Conservation (phyloP, 2,113 vertebrate genomes). For the Tetrao urogallus region DNA sequence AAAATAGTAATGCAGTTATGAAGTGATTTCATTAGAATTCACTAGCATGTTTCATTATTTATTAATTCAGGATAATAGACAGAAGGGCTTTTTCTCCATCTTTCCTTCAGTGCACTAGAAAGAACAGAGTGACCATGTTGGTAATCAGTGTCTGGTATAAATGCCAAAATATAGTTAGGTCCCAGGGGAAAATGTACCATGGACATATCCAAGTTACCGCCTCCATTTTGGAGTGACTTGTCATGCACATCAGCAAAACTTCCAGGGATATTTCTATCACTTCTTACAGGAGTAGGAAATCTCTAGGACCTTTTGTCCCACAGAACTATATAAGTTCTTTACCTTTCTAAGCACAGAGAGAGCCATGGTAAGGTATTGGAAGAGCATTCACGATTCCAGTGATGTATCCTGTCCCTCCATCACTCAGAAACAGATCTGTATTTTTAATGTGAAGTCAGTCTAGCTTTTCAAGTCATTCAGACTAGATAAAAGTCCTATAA, state of each 20-base stretch:
- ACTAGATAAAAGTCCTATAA: background rate
- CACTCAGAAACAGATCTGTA: background rate
- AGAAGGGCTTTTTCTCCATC: background rate
- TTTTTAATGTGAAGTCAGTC: background rate
- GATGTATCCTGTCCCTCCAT: background rate
- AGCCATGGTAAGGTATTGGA: background rate
- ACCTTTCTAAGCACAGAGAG: background rate
- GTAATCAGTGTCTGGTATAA: background rate
- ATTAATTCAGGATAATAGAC: background rate
- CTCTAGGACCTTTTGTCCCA: background rate
- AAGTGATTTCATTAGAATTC: background rate
- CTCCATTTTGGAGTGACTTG: background rate
- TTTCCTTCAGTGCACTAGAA: background rate
- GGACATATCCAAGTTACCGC: background rate
- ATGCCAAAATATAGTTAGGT: background rate
- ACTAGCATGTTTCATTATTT: background rate
- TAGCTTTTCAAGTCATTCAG: background rate
- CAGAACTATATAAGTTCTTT: background rate
- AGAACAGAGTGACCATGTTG: background rate
- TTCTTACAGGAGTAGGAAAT: background rate
- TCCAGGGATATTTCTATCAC: background rate
- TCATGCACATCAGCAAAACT: background rate
- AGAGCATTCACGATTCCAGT: background rate
- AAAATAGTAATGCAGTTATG: background rate
- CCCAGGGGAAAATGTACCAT: background rate